Conservation (phyloP, 2,888 invertebrate species). For the Stenodema calcarata region DNA sequence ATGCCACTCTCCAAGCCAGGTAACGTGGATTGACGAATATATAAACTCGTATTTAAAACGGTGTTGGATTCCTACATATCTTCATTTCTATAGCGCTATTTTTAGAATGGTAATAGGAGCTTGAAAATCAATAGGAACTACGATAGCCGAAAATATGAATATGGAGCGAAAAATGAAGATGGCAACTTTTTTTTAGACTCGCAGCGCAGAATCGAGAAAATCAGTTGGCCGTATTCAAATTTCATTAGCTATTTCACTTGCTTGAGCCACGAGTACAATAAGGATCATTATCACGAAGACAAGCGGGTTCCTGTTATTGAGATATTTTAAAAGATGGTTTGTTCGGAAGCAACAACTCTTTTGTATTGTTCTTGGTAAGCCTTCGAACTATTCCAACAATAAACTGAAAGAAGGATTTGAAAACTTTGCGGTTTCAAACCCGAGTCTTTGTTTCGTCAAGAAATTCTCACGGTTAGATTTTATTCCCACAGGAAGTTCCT, state of each 20-base stretch:
- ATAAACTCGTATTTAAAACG: too few relatives aligned
- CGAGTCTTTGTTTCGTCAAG: neutral
- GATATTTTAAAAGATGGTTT: neutral
- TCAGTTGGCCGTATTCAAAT: too few relatives aligned
- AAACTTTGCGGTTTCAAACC: neutral
- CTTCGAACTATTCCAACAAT: neutral
- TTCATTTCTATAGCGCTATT: too few relatives aligned
- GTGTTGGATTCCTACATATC: too few relatives aligned
- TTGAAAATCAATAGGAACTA: too few relatives aligned
- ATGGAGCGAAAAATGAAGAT: too few relatives aligned
- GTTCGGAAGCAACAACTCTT: neutral
- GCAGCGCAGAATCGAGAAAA: too few relatives aligned
- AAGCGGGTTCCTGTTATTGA: neutral
- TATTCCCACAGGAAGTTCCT: neutral
- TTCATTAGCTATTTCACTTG: too few relatives aligned
- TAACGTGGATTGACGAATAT: conserved; percentile 51
- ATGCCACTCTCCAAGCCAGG: conserved; percentile 85
- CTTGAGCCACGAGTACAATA: neutral
- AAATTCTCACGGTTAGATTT: neutral
- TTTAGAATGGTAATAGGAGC: too few relatives aligned
- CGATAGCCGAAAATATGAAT: too few relatives aligned
- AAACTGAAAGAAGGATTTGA: neutral
- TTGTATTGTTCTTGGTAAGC: neutral
- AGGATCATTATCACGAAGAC: neutral
- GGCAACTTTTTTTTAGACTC: too few relatives aligned